Conservation (phyloP, 1,140 invertebrate species). For the Eueides isabella region DNA sequence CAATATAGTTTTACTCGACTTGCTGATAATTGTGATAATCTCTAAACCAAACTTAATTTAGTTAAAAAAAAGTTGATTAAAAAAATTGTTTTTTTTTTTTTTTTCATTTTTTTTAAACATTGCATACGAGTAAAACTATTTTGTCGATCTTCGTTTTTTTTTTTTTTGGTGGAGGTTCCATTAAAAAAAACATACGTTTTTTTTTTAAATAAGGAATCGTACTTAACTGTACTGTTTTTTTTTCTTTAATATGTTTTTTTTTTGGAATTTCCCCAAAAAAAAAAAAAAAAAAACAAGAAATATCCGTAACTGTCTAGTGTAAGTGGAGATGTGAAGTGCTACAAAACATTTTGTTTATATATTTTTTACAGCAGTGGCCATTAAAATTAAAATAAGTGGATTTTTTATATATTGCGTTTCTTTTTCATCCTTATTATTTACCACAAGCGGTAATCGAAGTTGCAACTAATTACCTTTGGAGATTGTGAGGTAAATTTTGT, state of each 20-base stretch:
- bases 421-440: conserved; percentile 25
- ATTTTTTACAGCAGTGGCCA: conserved; percentile 65
- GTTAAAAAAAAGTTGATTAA: conserved; percentile 10
- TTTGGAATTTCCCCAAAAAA: conserved; percentile 41
- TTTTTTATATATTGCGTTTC: conserved; percentile 28
- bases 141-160: conserved; percentile 10
- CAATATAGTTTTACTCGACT: conserved; percentile 26
- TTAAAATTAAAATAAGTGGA: conserved; percentile 58
- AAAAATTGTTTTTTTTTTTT: conserved; percentile 23
- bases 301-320: conserved; percentile 31
- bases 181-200: conserved; percentile 12
- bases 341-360: conserved; percentile 62
- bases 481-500: no score
- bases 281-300: no score
- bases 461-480: background rate
- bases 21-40: conserved; percentile 15
- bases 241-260: background rate
- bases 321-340: conserved; percentile 54
- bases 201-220: conserved; percentile 11
- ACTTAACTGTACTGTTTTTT: conserved; percentile 15
- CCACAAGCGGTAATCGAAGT: background rate
- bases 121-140: conserved; percentile 25
- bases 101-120: conserved; percentile 2
- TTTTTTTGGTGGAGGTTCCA: conserved; percentile 35
- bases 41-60: conserved; percentile 14